phyloP scores from a whole-genome alignment of 2,797 vertebrate species.

The Anomalospiza imberbis region DNA sequence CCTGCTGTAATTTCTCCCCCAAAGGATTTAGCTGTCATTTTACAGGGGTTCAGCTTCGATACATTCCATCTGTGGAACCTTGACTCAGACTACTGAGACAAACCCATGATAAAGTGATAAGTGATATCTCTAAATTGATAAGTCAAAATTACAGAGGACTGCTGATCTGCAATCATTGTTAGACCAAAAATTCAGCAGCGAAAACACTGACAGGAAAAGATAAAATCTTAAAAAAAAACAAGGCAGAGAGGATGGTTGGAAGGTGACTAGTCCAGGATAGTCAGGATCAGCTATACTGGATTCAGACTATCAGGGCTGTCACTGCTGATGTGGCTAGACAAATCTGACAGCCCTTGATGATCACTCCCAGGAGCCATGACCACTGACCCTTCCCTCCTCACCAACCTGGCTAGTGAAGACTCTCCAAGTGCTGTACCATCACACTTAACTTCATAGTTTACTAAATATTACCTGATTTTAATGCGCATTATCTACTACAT shows the following conservation, averaged over 20 bases:
- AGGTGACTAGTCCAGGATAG: background rate
- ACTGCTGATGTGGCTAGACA: background rate
- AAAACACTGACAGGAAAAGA: background rate
- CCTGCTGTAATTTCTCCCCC: background rate
- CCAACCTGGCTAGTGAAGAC: fast-evolving
- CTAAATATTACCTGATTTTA: background rate
- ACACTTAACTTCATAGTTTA: background rate
- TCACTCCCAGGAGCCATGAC: fast-evolving
- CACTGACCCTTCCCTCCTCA: background rate
- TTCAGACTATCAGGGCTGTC: background rate
- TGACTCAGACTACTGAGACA: background rate
- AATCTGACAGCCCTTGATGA: background rate
- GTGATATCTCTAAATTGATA: background rate
- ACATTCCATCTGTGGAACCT: background rate
- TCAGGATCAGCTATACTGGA: background rate
- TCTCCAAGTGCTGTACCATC: background rate
- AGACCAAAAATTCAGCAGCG: background rate
- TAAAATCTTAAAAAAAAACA: background rate
- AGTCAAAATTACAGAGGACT: background rate
- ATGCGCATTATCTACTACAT: background rate
- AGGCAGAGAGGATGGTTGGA: background rate
- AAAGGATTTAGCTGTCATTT: background rate
- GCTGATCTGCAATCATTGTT: background rate
- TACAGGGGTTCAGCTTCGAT: background rate
- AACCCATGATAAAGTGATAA: background rate